Conservation (phyloP, 35 echinoderm and acorn worm genomes). For the Heliocidaris tuberculata region DNA sequence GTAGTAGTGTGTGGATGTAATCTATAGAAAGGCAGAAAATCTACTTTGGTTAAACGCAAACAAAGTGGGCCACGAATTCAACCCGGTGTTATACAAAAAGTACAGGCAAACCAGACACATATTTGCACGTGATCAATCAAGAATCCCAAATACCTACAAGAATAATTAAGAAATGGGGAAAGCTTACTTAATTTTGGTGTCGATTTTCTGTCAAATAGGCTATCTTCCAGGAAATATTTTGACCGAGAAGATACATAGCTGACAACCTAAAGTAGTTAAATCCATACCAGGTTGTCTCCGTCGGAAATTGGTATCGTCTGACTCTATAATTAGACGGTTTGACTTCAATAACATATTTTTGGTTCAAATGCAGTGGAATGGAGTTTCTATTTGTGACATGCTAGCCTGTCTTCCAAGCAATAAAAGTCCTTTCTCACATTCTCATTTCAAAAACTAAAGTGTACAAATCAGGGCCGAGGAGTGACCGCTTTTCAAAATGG, state of each 20-base stretch:
- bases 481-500: too few relatives aligned
- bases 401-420: neutral
- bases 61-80: neutral
- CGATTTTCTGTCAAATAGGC: neutral
- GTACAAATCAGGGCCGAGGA: too few relatives aligned
- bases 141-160: neutral
- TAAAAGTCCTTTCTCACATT: neutral
- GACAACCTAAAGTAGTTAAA: neutral
- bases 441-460: too few relatives aligned
- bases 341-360: neutral
- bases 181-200: neutral
- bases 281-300: neutral
- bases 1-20: neutral
- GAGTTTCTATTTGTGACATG: neutral
- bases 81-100: neutral
- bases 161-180: neutral
- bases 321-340: neutral
- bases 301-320: neutral
- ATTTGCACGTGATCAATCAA: neutral
- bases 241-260: neutral
- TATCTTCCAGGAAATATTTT: conserved; percentile 12
- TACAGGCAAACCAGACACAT: neutral
- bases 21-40: neutral
- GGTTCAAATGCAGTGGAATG: neutral
- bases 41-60: neutral